phyloP scores from a whole-genome alignment of 2,888 invertebrate species.

The Nyleta sp. region DNA sequence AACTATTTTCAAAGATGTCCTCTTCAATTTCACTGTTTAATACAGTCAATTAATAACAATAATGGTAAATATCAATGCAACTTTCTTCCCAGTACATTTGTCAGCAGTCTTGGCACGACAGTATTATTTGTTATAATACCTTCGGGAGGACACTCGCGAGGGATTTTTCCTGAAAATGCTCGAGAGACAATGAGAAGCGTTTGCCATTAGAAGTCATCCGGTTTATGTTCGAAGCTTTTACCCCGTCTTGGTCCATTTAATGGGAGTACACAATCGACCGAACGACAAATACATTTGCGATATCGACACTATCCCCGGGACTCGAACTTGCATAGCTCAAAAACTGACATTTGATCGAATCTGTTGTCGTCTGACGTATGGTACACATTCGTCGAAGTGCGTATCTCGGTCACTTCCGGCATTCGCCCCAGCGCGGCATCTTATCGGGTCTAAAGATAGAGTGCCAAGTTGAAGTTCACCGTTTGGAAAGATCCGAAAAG shows the following conservation, averaged over 20 bases:
- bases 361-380: slow-evolving; percentile 15
- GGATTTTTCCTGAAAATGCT: background rate
- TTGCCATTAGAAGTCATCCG: background rate
- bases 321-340: slow-evolving; percentile 11
- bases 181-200: background rate
- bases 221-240: slow-evolving; percentile 32
- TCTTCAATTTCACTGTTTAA: too few species aligned
- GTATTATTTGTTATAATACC: too few species aligned
- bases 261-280: slow-evolving; percentile 26
- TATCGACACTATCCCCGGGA: slow-evolving; percentile 11
- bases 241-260: slow-evolving; percentile 33
- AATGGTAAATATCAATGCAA: too few species aligned
- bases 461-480: slow-evolving; percentile 31
- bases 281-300: slow-evolving; percentile 34
- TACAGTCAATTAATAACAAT: too few species aligned
- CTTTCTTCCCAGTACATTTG: too few species aligned
- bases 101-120: too few species aligned
- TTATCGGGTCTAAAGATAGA: slow-evolving; percentile 39
- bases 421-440: background rate
- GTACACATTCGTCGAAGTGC: slow-evolving; percentile 9
- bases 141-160: too few species aligned
- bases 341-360: slow-evolving; percentile 25
- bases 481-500: slow-evolving; percentile 17
- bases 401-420: slow-evolving; percentile 38
- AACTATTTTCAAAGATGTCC: too few species aligned